A percentile compares a stretch with the other conserved stretches of the same genome.
Conservation (phyloP, 1,140 invertebrate genomes). For the Macrocentrus cingulum region DNA sequence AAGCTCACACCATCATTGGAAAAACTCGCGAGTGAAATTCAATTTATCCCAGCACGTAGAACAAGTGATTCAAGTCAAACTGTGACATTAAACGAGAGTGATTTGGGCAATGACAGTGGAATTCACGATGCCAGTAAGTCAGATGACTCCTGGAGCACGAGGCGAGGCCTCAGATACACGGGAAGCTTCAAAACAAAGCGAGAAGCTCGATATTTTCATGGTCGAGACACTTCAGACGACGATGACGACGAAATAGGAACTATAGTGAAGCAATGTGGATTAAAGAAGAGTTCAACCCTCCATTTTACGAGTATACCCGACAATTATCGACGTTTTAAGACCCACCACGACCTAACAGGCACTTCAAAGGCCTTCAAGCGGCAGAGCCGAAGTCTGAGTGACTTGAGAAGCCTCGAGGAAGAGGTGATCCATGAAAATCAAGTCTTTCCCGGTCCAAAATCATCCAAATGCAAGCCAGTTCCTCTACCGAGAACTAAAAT, state of each 20-base stretch:
- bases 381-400: slow-evolving; percentile 29
- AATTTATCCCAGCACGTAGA: slow-evolving; percentile 40
- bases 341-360: slow-evolving; percentile 3
- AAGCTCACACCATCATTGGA: slow-evolving; percentile 44
- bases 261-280: neutral
- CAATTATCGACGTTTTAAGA: slow-evolving; percentile 26
- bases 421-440: slow-evolving; percentile 11
- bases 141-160: slow-evolving; percentile 37
- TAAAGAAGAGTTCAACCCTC: slow-evolving; percentile 30
- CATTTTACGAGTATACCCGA: slow-evolving; percentile 30
- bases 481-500: slow-evolving; percentile 29
- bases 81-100: slow-evolving; percentile 4
- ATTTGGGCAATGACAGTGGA: slow-evolving; percentile 16
- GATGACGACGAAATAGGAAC: slow-evolving; percentile 4
- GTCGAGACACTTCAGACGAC: slow-evolving; percentile 33
- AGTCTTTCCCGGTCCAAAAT: neutral
- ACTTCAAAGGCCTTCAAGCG: slow-evolving; percentile 8
- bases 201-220: slow-evolving; percentile 30
- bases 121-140: slow-evolving; percentile 36
- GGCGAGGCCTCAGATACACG: slow-evolving; percentile 38
- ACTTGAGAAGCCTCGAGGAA: slow-evolving; percentile 23
- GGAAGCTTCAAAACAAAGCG: slow-evolving; percentile 49
- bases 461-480: slow-evolving; percentile 18
- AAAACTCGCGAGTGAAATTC: slow-evolving; percentile 44
- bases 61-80: slow-evolving; percentile 10